Evolutionary conservation across 2,113 vertebrate genomes (phyloP), one percentile per base, ranked within the genome.

Genomic region (Thalassoma bifasciatum): DNA sequence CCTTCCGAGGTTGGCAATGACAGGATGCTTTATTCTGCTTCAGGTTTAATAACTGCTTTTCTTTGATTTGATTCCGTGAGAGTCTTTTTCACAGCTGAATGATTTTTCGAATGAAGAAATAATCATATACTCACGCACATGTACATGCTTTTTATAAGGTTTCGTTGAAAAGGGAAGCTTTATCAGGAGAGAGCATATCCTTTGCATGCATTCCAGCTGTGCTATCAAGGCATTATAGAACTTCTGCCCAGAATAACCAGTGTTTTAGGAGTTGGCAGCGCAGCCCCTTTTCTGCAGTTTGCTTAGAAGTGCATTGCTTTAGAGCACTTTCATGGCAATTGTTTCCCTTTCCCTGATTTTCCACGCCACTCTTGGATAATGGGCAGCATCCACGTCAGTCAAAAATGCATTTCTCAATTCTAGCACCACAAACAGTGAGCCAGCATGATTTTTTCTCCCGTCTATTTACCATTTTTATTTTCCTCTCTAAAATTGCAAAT

Each of bases 241-340:
- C 23, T 54, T 38, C 26, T 47, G 16, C 66, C 44, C 2, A 0
- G 50, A 69, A 65, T 51, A 75, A 67, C 53, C 24, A 14, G 17
- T 44, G 50, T 54, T 62, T 63, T 68, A 62, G n/a, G 66, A 66
- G 54, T 78, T 10, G 30, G 58, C 34, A 56, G 68, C 80, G 82
- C 52, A 76, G 57, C 64, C 62, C 53, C 50, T 51, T 21, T n/a
- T 52, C 26, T 49, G 54, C 42, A 74, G 65, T 81, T 72, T 77
- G 30, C 22, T 70, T 42, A 24, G 42, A 84, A 71, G 74, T 64
- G 17, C 69, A 70, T 67, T 69, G 71, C 62, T 70, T 56, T 40
- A 61, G 72, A 75, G 58, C 64, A 81, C 50, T 62, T 83, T 56
- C 67, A 19, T 40, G 58, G 14, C 64, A 68, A 77, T 37, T 67